Percentiles rank a stretch among this genome's conserved stretches.
Evolutionary conservation across 2,888 invertebrate genomes (phyloP).

Genomic region (Resseliella maxima): DNA sequence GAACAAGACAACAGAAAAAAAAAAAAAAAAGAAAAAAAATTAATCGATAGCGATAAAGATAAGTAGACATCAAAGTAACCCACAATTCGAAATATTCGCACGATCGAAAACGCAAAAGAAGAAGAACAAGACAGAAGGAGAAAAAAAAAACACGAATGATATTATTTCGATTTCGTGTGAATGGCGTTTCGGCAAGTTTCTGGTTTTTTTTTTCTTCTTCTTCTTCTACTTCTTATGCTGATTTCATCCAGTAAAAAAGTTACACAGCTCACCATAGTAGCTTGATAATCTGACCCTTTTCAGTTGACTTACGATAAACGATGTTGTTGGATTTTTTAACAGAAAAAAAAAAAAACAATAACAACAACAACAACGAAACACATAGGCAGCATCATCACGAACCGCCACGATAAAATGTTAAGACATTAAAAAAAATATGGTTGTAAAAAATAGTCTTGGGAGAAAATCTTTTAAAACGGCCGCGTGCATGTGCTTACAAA

Average conservation of each 20-base stretch:
- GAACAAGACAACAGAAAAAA: neutral
- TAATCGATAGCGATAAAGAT: conserved; percentile 27
- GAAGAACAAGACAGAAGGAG: too few species aligned
- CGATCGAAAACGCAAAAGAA: neutral
- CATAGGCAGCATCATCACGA: neutral
- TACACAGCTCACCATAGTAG: neutral
- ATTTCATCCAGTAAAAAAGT: neutral
- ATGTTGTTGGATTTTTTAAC: neutral
- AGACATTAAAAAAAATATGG: neutral
- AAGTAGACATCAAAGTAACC: neutral
- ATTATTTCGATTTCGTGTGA: neutral
- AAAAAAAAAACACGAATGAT: neutral
- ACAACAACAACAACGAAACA: neutral
- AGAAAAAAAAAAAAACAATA: too few species aligned
- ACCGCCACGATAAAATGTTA: neutral
- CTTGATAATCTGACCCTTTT: conserved; percentile 41
- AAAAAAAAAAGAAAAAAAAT: neutral
- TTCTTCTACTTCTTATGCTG: neutral
- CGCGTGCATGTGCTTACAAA: neutral
- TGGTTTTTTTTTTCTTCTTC: neutral
- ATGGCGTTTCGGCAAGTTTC: neutral
- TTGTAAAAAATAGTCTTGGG: neutral
- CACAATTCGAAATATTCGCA: neutral
- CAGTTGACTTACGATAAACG: conserved; percentile 28
- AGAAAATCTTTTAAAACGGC: neutral